Base-by-base conservation (phyloP, 2,888 invertebrate species). In the Augochlorella aurata region DNA sequence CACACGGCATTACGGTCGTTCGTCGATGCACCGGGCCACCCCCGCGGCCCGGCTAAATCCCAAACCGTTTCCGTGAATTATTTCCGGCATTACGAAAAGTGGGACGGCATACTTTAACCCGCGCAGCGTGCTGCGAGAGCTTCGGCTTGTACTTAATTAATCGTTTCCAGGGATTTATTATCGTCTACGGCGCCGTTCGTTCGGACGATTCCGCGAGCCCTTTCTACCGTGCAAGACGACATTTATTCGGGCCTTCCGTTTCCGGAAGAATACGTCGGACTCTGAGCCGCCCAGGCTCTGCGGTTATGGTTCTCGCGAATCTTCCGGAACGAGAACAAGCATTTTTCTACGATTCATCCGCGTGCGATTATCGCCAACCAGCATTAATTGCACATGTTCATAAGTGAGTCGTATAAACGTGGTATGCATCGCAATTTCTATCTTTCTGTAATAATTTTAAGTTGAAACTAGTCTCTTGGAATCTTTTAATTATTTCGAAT, bases 61-160 rank as follows among this genome's bases (percentile, higher is more conserved):
- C 88, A 84, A 85, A 87, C 77, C 88, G 88, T 82, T 88, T 66
- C 82, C 76, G 82, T 88, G 88, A 88, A 88, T 88, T 88, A 88
- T 88, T 83, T 66, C 85, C 82, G 82, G 79, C 88, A 88, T 88
- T 88, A 88, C 83, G 85, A 88, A 88, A 88, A 88, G 88, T 88
- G 82, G 88, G 74, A 85, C 88, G 87, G 88, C 79, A 82, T 81
- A 85, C 84, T 88, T 88, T 88, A 88, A 88, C 71, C 73, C 58
- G 63, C 77, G 71, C 80, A 79, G 74, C 84, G 78, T 75, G 82
- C 82, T 75, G 82, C 82, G 77, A 81, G 78, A 45, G 81, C 82
- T 76, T 82, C 87, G 79, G 83, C 45, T 72, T 70, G 81, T 77
- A 81, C 84, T 87, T 87, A 87, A 87, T 87, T 87, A 87, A 87